Percentiles rank a stretch among this genome's conserved stretches.
phyloP scores from a whole-genome alignment of 2,888 invertebrate genomes.

The Philereme transversata region DNA sequence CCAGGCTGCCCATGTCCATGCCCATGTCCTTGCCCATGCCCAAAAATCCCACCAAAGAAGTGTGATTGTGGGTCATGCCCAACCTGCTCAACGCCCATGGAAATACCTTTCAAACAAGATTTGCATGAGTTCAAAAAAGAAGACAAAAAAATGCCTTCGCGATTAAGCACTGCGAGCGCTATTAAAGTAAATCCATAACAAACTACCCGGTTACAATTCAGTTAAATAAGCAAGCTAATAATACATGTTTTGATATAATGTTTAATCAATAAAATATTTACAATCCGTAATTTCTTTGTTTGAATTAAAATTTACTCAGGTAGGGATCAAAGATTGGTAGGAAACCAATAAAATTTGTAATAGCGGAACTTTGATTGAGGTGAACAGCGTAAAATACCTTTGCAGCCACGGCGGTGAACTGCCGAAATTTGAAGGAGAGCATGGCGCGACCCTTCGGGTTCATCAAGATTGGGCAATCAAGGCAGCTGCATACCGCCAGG shows the following conservation, averaged over 20 bases:
- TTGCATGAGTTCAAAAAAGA: constrained; percentile 41
- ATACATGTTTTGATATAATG: constrained; percentile 22
- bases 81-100: constrained; percentile 35
- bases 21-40: constrained; percentile 24
- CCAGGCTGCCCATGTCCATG: constrained; percentile 26
- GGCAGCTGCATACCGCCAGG: constrained; percentile 41
- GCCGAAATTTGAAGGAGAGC: constrained; percentile 54
- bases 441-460: constrained; percentile 42
- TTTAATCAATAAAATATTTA: constrained; percentile 28
- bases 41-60: constrained; percentile 39
- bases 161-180: constrained; percentile 37
- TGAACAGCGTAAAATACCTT: constrained; percentile 69
- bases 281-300: constrained; percentile 17
- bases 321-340: constrained; percentile 8
- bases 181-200: constrained; percentile 46
- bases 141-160: constrained; percentile 41
- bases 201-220: constrained; percentile 21
- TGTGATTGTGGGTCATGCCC: constrained; percentile 44
- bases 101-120: constrained; percentile 32
- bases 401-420: constrained; percentile 64
- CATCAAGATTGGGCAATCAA: constrained; percentile 47
- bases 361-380: constrained; percentile 53
- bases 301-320: constrained; percentile 10
- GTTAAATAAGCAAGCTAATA: constrained; percentile 17
- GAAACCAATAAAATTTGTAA: constrained; percentile 10